Evolutionary conservation across 2,888 invertebrate species (phyloP), one percentile per base, ranked within the genome.

Genomic region (Drosophila yooni): DNA sequence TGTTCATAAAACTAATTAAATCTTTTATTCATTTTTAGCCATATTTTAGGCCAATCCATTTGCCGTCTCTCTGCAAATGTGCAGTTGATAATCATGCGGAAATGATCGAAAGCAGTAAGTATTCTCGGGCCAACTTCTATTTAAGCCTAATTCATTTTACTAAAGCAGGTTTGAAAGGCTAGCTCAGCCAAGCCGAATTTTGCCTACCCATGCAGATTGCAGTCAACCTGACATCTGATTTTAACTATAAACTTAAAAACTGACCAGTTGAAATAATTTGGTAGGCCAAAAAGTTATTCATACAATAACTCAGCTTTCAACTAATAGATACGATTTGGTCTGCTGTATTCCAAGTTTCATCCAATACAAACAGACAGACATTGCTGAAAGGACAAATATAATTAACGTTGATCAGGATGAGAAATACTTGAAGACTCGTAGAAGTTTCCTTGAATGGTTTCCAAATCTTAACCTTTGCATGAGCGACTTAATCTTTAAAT

Each of bases 1-100:
- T 43, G 70, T 50, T 62, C 60, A 67, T 54, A 73, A 79, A 82
- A 88, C 88, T 82, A 85, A 85, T 85, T 85, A 87, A 79, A 88
- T 82, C 74, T 74, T 78, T 85, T 70, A 82, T 79, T 82, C 73
- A 85, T 85, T 84, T 85, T 79, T 81, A 46, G 67, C 61, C 73
- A 62, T 60, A 83, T 82, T 77, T 67, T 33, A 48, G 31, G 25
- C 36, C 64, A 61, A 40, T 70, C 67, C 50, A 46, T 46, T 40
- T 50, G 21, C n/a, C 29, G 34, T 46, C 54, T 33, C 38, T 38
- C 54, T 31, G 70, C 46, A 51, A 50, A 33, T 59, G 29, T 21
- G 36, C 15, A 29, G 25, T 13, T 31, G 61, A 34, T 27, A 27
- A 54, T 54, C 25, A 38, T 53, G 34, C 18, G 29, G 10, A 60